Base-by-base conservation (phyloP, 35 echinoderm and acorn worm species). In the Apostichopus parvimensis region DNA sequence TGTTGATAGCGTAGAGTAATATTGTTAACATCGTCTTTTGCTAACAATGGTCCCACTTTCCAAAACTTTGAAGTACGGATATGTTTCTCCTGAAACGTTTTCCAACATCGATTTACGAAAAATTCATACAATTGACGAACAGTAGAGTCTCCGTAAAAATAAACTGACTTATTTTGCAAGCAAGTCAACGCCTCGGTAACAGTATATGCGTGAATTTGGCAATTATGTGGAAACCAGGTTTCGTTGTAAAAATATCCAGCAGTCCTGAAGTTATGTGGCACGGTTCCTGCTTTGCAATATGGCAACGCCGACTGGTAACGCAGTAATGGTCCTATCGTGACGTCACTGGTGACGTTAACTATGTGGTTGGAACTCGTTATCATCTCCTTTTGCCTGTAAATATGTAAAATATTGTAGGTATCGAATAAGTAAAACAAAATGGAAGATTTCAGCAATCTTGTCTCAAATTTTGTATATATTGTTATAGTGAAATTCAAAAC, bases 141-240 rank as follows among this genome's bases (percentile, higher is more conserved):
- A 34, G 86, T 88, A 9, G 86, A 88, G 72, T 71, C 86, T 72
- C 86, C 86, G 15, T 88, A 88, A 66, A 88, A 88, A 88, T 73
- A 72, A 7, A 88, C 14, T 1, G 86, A 52, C 28, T 88, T 88
- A 88, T 88, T 88, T 88, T 14, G 52, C 18, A 88, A 52, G 45
- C 62, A 88, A 4, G 34, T 72, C 20, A 88, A 52, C 0, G 86
- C 62, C 26, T 75, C 86, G 6, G 86, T 88, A 1, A 72, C 68
- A 53, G 86, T 88, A 72, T 73, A 88, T 17, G 86, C n/a, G 52
- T 88, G 28, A 9, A 88, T n/a, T 88, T 75, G 11, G 62, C 86
- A 88, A 21, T 88, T 17, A 25, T 88, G 5, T 18, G 86, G 86
- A 52, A 72, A 88, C 86, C 86, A 88, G 8, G 86, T 88, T 88